Base-by-base conservation (phyloP, 2,888 invertebrate genomes). In the Phoronis australis region DNA sequence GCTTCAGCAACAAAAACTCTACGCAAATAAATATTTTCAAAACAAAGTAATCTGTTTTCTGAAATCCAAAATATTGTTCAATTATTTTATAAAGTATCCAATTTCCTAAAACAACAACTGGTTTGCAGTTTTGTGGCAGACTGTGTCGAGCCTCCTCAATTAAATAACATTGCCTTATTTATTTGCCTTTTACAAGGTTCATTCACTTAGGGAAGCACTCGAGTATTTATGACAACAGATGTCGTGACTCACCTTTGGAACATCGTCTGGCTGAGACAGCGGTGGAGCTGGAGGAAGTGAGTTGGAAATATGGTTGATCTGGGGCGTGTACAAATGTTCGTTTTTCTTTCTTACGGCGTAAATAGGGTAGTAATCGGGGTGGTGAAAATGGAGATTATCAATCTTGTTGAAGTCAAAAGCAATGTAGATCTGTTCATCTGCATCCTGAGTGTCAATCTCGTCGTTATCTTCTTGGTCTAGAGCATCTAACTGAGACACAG, bases 401-500 rank as follows among this genome's bases (percentile, higher is more conserved):
- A 88, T 85, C 15, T 83, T 82, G 66, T 92, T 89, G 77, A 92
- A 92, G 68, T 93, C 93, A 60, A 90, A 92, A 0, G 88, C 85
- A 15, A 93, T 79, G 66, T 86, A 91, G 77, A 90, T 88, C 69
- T 87, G 86, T 62, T 85, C 84, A 65, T 92, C 90, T 0, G 90
- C 58, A 3, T 47, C 47, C 2, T 51, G 45, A 20, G 55, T 55
- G 27, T 57, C 45, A 5, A 56, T 54, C 50, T 62, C 51, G 52
- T 86, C 86, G 47, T 54, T 27, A 52, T 86, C 86, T 66, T 84
- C 83, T 0, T 80, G 79, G 18, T 49, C 31, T 4, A 61, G 43
- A 15, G 64, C 59, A 1, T 57, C 58, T 37, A 77, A 48, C n/a
- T 68, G 63, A 1, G 70, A 58, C 2, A 73, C 65, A 2, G 65